phyloP scores from a whole-genome alignment of 2,113 vertebrate species.

The Dicrurus megarhynchus region DNA sequence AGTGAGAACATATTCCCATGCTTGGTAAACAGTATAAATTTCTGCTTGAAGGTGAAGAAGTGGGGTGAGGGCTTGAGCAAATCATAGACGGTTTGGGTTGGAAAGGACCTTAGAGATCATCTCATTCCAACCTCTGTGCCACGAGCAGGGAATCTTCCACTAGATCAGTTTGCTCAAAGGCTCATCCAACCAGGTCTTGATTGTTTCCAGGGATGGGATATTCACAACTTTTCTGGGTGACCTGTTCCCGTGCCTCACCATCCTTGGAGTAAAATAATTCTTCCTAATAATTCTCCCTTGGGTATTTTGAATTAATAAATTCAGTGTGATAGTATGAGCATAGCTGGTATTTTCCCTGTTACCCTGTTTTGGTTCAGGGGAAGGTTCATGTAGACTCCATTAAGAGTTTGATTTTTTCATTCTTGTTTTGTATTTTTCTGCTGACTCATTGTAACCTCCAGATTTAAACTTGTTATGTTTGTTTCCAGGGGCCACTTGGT shows the following conservation, averaged over 20 bases:
- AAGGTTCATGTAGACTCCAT: neutral
- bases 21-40: no score
- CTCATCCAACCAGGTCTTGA: no score
- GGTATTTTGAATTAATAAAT: neutral
- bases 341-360: neutral
- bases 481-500: neutral
- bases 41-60: no score
- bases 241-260: neutral
- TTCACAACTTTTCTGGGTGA: neutral
- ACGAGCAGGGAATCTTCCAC: no score
- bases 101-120: no score
- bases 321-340: neutral
- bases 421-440: neutral
- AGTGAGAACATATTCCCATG: no score
- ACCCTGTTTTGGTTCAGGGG: rapidly evolving
- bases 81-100: no score
- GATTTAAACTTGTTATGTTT: rapidly evolving
- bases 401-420: neutral
- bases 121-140: no score
- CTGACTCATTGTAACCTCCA: neutral
- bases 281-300: neutral
- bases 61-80: no score
- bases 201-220: neutral
- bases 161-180: no score
- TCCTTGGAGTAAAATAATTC: neutral